phyloP scores from a whole-genome alignment of 2,888 invertebrate species.

The Abscondita cerata region DNA sequence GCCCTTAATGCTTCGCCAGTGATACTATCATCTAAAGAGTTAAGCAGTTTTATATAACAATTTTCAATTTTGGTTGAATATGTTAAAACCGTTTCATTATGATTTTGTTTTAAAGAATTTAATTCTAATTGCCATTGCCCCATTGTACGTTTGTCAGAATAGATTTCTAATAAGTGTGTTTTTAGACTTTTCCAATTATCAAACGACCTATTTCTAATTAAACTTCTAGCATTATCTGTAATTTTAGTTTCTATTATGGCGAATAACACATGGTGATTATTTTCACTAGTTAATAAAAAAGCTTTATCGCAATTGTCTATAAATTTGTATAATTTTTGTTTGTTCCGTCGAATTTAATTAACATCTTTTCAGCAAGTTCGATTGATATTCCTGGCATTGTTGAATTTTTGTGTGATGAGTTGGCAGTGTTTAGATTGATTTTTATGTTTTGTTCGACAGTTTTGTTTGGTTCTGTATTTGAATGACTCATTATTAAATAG shows the following conservation, averaged over 20 bases:
- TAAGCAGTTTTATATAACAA: conserved; percentile 45
- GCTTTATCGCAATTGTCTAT: conserved; percentile 1
- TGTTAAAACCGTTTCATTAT: conserved; percentile 16
- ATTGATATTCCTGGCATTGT: no score
- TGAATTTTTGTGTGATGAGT: no score
- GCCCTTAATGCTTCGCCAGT: conserved; percentile 33
- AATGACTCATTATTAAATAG: no score
- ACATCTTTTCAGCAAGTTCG: neutral
- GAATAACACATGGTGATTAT: neutral
- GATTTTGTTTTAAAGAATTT: conserved; percentile 14
- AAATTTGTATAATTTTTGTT: neutral
- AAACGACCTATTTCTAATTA: conserved; percentile 18
- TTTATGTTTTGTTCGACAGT: no score
- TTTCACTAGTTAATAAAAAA: neutral
- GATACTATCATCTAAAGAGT: conserved; percentile 37
- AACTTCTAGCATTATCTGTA: conserved; percentile 17
- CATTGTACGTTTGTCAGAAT: conserved; percentile 10
- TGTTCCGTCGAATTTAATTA: neutral
- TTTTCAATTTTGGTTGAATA: conserved; percentile 45
- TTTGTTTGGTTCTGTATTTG: no score
- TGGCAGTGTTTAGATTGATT: no score
- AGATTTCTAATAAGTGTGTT: conserved; percentile 14
- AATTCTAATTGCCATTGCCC: conserved; percentile 19
- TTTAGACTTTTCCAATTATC: conserved; percentile 13
- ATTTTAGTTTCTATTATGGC: conserved; percentile 18